Conservation (phyloP, 2,888 invertebrate species). For the Spicauda simplicius region DNA sequence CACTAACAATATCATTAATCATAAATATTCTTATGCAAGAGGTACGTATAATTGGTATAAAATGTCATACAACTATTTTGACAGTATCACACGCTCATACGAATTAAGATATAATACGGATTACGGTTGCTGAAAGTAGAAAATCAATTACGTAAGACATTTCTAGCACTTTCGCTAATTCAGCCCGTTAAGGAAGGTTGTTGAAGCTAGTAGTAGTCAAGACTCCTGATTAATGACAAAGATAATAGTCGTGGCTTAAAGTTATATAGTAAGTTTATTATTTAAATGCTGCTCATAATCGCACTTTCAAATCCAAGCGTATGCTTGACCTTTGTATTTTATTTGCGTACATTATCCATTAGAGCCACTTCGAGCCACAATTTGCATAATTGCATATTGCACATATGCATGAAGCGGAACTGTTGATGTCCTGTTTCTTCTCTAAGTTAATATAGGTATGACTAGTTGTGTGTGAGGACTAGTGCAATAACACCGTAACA, state of each 20-base stretch:
- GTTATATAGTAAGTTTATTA: conserved; percentile 7
- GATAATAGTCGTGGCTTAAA: conserved; percentile 1
- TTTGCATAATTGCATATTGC: conserved; percentile 49
- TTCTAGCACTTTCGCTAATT: not conserved
- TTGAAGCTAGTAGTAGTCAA: not conserved
- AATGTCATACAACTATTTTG: not conserved
- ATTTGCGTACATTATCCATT: conserved; percentile 45
- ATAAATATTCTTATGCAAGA: not conserved
- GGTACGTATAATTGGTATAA: not conserved
- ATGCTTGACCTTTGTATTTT: conserved; percentile 44
- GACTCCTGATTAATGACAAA: not conserved
- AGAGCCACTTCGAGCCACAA: conserved; percentile 42
- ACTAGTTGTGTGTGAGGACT: conserved; percentile 2
- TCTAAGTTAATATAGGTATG: conserved; percentile 31
- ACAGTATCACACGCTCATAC: not conserved
- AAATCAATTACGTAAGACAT: not conserved
- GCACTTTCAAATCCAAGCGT: conserved; percentile 32
- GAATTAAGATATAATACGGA: not conserved
- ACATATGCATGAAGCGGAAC: conserved; percentile 41
- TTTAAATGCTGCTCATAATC: conserved; percentile 28
- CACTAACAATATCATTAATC: not conserved
- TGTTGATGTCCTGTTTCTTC: conserved; percentile 38
- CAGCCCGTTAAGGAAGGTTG: not conserved
- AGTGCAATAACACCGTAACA: conserved; percentile 11
- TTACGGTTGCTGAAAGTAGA: not conserved